Percentiles rank a stretch among this genome's conserved stretches.
These are phyloP conservation scores for Drosophila siamana DNA, from an alignment of 2,888 invertebrate species.

Conservation along the genomic window DNA sequence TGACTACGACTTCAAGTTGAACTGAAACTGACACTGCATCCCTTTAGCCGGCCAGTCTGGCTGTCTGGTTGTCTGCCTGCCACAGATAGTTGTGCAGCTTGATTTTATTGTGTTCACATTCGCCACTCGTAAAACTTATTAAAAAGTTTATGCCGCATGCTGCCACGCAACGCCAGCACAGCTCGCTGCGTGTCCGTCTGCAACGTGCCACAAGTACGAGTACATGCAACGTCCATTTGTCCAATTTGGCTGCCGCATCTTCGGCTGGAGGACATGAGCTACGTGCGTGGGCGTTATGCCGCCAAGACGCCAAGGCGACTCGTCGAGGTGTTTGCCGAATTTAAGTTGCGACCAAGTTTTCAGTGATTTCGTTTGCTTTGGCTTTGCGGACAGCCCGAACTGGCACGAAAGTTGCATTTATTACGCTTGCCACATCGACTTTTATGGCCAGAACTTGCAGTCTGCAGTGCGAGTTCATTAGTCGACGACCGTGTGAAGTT, in stretches of 20 bases:
- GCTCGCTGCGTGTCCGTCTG: conserved; percentile 33
- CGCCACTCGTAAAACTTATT: conserved; percentile 82
- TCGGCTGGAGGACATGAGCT: conserved; percentile 12
- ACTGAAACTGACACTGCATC: conserved; percentile 14
- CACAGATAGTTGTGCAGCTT: conserved; percentile 62
- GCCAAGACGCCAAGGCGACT: background rate
- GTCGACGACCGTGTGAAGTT: conserved; percentile 44
- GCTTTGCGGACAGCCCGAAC: conserved; percentile 46
- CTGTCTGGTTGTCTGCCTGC: conserved; percentile 24
- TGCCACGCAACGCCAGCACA: conserved; percentile 32
- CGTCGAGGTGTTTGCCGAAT: conserved; percentile 42
- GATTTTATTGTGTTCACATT: conserved; percentile 80
- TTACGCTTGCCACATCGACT: conserved; percentile 53
- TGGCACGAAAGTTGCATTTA: conserved; percentile 61
- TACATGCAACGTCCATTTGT: conserved; percentile 43
- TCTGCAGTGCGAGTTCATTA: conserved; percentile 63
- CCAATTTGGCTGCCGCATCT: background rate
- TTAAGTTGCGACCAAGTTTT: conserved; percentile 53
- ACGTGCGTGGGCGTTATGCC: conserved; percentile 55
- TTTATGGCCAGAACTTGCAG: conserved; percentile 44
- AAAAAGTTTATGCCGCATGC: conserved; percentile 75
- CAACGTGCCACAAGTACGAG: conserved; percentile 14
- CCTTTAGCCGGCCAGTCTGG: conserved; percentile 26
- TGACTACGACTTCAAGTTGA: conserved; percentile 11
- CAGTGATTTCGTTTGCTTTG: conserved; percentile 60